Evolutionary conservation across 1,140 invertebrate genomes (phyloP), one percentile per base, ranked within the genome.

Genomic region (Magallana ariakensis): DNA sequence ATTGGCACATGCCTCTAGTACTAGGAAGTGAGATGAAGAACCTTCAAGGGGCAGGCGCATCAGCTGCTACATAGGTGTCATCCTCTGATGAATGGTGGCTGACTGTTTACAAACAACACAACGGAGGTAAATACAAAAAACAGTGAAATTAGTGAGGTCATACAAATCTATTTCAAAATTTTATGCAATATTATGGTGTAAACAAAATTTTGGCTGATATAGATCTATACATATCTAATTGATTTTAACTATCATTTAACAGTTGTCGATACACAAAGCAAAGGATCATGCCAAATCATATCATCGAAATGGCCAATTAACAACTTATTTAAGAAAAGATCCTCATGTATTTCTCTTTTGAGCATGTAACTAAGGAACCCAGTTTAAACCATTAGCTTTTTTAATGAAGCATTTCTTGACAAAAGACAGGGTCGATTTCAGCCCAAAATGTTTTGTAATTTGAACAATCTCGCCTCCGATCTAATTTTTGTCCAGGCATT

Each of bases 71-170:
- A 2, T 11, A 26, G 22, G 22, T 75, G 66, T 75, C 66, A 75
- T 75, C 22, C 19, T 75, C 66, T 26, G 22, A 26, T 33, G 10
- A 75, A 7, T 75, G 8, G 22, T 19, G 19, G 19, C 11, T 75
- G 66, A 75, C 66, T 75, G 22, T 75, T 75, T 75, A 75, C 66
- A 75, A 75, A 75, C 66, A 75, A n/a, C n/a, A n/a, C n/a, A n/a
- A 26, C 8, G 0, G 22, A 2, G 62, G 66, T 19, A 75, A 46
- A 75, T 75, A 75, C 66, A 19, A 33, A 19, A 19, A 46, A 19
- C 19, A 75, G 15, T 75, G 22, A 75, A 26, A 22, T 26, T 13
- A 75, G 33, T 26, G 22, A 26, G 9, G 10, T 75, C 66, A 75
- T 22, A 70, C 62, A 75, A 13, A 75, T 75, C 66, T 75, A 75